Evolutionary conservation across 2,113 vertebrate genomes (phyloP), one percentile per base, ranked within the genome.

Genomic region (Odocoileus virginianus): DNA sequence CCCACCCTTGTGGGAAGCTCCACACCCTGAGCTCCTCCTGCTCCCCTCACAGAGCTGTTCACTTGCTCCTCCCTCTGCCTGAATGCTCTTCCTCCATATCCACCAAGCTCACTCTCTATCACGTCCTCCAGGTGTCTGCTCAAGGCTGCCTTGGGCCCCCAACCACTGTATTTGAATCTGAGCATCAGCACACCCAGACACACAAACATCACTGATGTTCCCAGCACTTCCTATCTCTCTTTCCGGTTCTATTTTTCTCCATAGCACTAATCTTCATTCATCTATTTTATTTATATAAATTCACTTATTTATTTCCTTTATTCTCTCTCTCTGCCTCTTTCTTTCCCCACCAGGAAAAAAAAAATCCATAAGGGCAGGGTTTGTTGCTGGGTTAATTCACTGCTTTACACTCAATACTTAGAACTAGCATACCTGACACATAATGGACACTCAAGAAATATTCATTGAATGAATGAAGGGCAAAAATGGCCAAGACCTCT

Each of bases 231-330:
- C 74, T 50, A 2, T 10, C 33, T 61, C 78, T 17, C 28, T 67
- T 83, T 76, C 33, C 60, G 76, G 19, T 9, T 57, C 93, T 78
- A 58, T 30, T 89, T 81, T 86, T 81, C 58, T 87, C 85, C 30
- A 12, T 23, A 43, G 14, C 47, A 43, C 27, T 94, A 33, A 57
- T 7, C n/a, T 61, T 96, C 50, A 82, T 45, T 76, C 27, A 47
- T 36, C 2, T 36, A 86, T 12, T 9, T 15, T 90, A 86, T 47
- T 89, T 28, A 21, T 71, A 83, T 8, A 83, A 55, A 27, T 60
- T 86, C 58, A 82, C 27, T 57, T 43, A 27, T 36, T 88, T 83
- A 33, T 25, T 82, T 90, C 45, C 36, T 74, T 57, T 79, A 33
- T 16, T 50, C 40, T 89, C 10, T 87, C 33, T 83, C 92, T 60